These are phyloP conservation scores for Isichthys henryi DNA, from an alignment of 2,113 vertebrate genomes.

Conservation along the genomic window DNA sequence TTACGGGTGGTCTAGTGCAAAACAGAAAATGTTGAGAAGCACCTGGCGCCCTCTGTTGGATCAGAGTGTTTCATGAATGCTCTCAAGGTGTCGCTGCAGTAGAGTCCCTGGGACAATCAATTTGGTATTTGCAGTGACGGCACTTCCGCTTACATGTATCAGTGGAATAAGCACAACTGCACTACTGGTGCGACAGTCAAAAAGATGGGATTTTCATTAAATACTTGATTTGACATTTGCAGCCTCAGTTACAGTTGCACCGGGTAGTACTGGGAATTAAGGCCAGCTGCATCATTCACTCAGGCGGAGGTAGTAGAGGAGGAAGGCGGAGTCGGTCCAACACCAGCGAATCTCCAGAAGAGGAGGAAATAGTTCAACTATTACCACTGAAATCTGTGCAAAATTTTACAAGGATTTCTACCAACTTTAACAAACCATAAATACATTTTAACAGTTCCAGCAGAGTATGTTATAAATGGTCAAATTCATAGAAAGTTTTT, in stretches of 20 bases:
- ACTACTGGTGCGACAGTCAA: background rate
- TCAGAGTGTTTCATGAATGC: background rate
- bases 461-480: background rate
- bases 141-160: background rate
- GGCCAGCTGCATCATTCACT: background rate
- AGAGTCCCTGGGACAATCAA: background rate
- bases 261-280: background rate
- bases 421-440: slow-evolving; percentile 3
- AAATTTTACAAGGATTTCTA: background rate
- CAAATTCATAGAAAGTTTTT: background rate
- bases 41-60: background rate
- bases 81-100: background rate
- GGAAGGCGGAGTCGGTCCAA: background rate
- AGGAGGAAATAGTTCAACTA: background rate
- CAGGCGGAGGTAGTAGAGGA: background rate
- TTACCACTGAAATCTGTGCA: background rate
- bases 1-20: background rate
- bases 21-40: background rate
- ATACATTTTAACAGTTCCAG: background rate
- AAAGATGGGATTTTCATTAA: background rate
- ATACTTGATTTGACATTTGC: background rate
- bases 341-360: background rate
- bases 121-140: background rate
- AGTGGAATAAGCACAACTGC: background rate
- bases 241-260: background rate